These are phyloP conservation scores for Pungitius pungitius DNA, from an alignment of 2,113 vertebrate species.

Conservation along the genomic window DNA sequence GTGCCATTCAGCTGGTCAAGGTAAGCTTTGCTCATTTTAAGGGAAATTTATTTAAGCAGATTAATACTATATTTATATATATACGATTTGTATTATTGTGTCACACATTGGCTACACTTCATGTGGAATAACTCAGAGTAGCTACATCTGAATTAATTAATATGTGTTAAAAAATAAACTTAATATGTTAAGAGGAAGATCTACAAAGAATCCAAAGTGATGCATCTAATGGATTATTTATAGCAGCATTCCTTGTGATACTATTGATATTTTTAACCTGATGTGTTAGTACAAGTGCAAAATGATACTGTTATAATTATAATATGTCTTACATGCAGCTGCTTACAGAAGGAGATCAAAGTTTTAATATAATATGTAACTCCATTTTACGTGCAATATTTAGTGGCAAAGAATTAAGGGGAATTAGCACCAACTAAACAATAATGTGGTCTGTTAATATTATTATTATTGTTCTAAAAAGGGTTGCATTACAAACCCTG, in stretches of 20 bases:
- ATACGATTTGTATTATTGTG: not conserved
- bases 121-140: not conserved
- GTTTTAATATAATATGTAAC: not conserved
- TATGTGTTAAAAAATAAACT: not conserved
- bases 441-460: not conserved
- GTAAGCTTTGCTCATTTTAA: constrained; percentile 68
- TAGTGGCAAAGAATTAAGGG: not conserved
- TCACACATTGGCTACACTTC: not conserved
- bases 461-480: not conserved
- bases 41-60: not conserved
- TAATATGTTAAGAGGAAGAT: not conserved
- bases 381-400: not conserved
- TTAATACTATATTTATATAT: not conserved
- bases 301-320: not conserved
- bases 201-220: not conserved
- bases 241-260: not conserved
- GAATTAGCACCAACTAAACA: no score
- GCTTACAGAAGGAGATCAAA: not conserved
- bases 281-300: not conserved
- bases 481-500: not conserved
- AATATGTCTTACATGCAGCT: not conserved
- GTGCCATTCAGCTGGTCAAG: constrained; percentile 89
- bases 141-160: not conserved
- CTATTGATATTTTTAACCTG: not conserved
- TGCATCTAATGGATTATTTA: not conserved